Conservation (phyloP, 2,888 invertebrate species). For the Drosophila robusta region DNA sequence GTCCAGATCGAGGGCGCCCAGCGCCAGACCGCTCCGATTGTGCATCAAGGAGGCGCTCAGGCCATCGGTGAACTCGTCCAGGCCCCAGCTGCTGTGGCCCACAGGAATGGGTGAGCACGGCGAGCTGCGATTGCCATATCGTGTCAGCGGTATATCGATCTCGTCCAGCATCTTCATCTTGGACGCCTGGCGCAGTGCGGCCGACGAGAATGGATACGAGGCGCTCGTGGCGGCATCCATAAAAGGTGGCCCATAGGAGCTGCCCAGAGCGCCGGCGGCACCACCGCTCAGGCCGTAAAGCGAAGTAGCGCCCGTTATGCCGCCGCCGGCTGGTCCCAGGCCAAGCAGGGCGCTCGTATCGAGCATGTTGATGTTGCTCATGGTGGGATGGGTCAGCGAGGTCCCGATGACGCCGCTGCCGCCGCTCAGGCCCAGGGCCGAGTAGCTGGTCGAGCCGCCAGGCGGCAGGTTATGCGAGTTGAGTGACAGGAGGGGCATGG, state of each 20-base stretch:
- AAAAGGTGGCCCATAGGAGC: conserved; percentile 81
- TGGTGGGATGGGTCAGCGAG: conserved; percentile 83
- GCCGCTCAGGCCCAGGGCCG: conserved; percentile 84
- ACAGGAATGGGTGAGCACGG: conserved; percentile 89
- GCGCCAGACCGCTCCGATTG: conserved; percentile 87
- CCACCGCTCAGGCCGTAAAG: conserved; percentile 77
- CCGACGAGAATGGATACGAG: conserved; percentile 87
- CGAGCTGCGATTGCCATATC: conserved; percentile 87
- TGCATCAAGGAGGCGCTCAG: conserved; percentile 87
- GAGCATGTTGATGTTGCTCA: conserved; percentile 81
- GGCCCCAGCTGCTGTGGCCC: conserved; percentile 87
- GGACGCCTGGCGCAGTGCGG: conserved; percentile 88
- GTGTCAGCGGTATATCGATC: conserved; percentile 88
- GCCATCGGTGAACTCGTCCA: conserved; percentile 88
- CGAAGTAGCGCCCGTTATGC: conserved; percentile 78
- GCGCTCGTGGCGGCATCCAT: conserved; percentile 84
- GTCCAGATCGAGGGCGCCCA: conserved; percentile 85
- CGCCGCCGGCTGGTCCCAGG: conserved; percentile 64
- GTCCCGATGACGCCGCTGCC: conserved; percentile 75
- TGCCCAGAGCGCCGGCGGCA: conserved; percentile 82
- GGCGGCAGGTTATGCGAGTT: conserved; percentile 85
- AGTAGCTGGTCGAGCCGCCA: conserved; percentile 84
- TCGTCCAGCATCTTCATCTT: conserved; percentile 91
- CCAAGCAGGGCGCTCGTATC: conserved; percentile 81
- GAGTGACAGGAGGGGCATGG: conserved; percentile 87